Conservation (phyloP, 1,140 invertebrate species). For the Zaprionus africanus region DNA sequence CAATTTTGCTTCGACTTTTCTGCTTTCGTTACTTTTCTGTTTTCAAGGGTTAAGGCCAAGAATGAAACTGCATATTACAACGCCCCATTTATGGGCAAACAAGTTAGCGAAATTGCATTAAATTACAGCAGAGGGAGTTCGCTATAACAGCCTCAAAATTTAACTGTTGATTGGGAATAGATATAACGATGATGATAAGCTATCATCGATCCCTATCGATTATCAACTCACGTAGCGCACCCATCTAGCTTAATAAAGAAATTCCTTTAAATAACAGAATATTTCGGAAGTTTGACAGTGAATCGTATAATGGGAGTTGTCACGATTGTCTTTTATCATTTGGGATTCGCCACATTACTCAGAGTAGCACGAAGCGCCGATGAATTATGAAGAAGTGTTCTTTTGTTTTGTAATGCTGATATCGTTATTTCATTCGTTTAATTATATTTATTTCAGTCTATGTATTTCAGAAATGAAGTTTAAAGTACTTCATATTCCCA, state of each 20-base stretch:
- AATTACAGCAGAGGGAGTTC: conserved; percentile 44
- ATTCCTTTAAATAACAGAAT: neutral
- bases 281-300: neutral
- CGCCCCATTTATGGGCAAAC: conserved; percentile 57
- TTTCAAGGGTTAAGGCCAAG: neutral
- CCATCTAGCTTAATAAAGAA: neutral
- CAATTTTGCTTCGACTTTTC: conserved; percentile 16
- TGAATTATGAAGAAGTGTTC: neutral
- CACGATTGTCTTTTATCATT: conserved; percentile 42
- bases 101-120: conserved; percentile 52
- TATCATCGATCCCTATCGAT: neutral
- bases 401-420: too few relatives aligned
- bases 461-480: conserved; percentile 8
- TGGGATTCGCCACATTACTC: conserved; percentile 63
- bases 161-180: neutral
- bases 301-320: conserved; percentile 38
- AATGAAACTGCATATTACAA: conserved; percentile 56
- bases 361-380: neutral
- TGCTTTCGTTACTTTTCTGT: neutral
- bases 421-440: conserved; percentile 31
- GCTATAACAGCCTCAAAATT: neutral
- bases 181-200: neutral
- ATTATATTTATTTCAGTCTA: conserved; percentile 19
- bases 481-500: conserved; percentile 29
- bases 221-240: neutral